Evolutionary conservation across 1,140 invertebrate species (phyloP).

Genomic region (Sinonovacula constricta): DNA sequence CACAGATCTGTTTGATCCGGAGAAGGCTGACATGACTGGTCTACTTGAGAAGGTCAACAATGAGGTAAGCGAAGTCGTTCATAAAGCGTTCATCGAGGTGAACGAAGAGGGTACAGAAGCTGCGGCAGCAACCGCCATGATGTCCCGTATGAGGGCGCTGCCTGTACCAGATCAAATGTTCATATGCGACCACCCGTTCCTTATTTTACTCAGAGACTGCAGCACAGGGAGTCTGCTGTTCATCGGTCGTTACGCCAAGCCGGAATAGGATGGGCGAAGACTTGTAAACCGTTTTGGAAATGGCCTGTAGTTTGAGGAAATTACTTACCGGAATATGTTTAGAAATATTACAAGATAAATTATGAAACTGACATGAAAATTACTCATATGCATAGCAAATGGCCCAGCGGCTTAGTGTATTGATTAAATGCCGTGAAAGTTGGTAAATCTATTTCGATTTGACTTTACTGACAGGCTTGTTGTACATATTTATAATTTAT

Average conservation of each 20-base stretch:
- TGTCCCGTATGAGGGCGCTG: conserved; percentile 47
- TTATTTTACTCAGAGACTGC: conserved; percentile 86
- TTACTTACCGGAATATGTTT: too few species aligned
- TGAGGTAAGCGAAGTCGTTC: conserved; percentile 66
- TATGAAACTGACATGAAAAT: too few species aligned
- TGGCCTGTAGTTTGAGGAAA: too few species aligned
- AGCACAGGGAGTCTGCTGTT: conserved; percentile 70
- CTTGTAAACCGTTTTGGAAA: too few species aligned
- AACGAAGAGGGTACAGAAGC: too few species aligned
- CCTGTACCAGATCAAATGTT: conserved; percentile 75
- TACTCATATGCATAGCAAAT: too few species aligned
- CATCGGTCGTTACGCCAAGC: conserved; percentile 64
- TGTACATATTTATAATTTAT: too few species aligned
- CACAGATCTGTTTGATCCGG: conserved; percentile 82
- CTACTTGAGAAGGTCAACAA: conserved; percentile 53
- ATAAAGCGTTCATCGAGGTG: conserved; percentile 78
- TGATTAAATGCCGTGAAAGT: too few species aligned
- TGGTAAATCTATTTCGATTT: too few species aligned
- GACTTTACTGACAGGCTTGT: too few species aligned
- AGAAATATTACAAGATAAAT: too few species aligned
- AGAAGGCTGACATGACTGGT: conserved; percentile 82
- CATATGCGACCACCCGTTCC: conserved; percentile 86
- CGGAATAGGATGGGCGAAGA: conserved; percentile 18
- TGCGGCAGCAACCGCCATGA: conserved; percentile 75
- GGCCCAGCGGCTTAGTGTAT: too few species aligned